Evolutionary conservation across 2,888 invertebrate genomes (phyloP), one percentile per base, ranked within the genome.

Genomic region (Kryphioiulus occultus): DNA sequence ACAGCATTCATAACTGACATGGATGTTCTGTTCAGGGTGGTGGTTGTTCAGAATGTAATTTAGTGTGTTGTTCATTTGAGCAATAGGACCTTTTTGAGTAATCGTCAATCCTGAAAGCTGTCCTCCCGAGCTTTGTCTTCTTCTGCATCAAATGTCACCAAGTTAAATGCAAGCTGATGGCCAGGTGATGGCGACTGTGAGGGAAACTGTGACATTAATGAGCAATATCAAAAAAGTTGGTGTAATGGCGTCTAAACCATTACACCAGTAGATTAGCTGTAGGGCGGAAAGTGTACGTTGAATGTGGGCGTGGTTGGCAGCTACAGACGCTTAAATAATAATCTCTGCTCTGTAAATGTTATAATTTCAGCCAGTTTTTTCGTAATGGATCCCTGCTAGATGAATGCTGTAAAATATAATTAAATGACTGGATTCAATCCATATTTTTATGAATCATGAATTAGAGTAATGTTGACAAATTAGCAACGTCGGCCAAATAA

Each of bases 181-280:
- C 68, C 26, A 22, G 26, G 26, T 22, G n/a, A 26, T 68, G 5
- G 68, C 19, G 9, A 12, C 26, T 68, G 12, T 68, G 68, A 12
- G 26, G 0, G 10, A 68, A n/a, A 78, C 12, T 30, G 78, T 78
- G 78, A 17, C 32, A 32, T 78, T 78, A 26, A 32, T 30, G 78
- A 78, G 78, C 78, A 78, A 78, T 30, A 78, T 78, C 78, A 78
- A 78, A 78, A 44, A 78, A 30, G 26, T 30, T 32, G 30, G 78
- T 26, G 78, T n/a, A 68, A 68, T 3, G 26, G 22, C 26, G 0
- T 68, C 68, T 68, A 26, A 22, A 22, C 26, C 26, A 26, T 9
- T 68, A 30, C 9, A 78, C 30, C 15, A 17, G 4, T 78, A 78
- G 30, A 32, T 17, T 78, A 26, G 68, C 26, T 68, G 78, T 32